These are phyloP conservation scores for Linepithema humile DNA, from an alignment of 1,140 invertebrate species.

Conservation along the genomic window DNA sequence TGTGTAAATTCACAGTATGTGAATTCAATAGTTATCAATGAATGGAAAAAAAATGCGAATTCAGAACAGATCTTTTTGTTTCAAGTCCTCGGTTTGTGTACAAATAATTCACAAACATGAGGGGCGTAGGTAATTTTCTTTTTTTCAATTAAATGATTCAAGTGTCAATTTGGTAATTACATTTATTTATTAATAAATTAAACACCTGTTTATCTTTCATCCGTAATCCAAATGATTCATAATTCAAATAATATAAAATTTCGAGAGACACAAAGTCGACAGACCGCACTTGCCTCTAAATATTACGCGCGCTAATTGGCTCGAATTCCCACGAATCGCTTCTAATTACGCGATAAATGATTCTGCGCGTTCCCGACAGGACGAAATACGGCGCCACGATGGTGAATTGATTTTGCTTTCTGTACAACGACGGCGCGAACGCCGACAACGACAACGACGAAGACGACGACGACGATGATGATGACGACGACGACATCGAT, in stretches of 20 bases:
- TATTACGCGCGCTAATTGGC: conserved; percentile 35
- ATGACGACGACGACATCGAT: conserved; percentile 50
- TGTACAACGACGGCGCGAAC: background rate
- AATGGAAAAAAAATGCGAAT: too few relatives aligned
- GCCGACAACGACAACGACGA: conserved; percentile 23
- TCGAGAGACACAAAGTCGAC: background rate
- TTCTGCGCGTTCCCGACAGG: background rate
- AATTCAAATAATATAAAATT: conserved; percentile 39
- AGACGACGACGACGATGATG: conserved; percentile 26
- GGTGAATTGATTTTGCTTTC: background rate
- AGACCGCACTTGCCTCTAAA: conserved; percentile 17
- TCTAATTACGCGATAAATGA: conserved; percentile 38
- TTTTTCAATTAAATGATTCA: background rate
- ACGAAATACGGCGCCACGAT: background rate
- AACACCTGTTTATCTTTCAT: conserved; percentile 19
- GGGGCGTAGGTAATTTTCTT: too few relatives aligned
- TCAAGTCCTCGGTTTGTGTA: too few relatives aligned
- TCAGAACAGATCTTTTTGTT: too few relatives aligned
- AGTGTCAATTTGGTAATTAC: conserved; percentile 6
- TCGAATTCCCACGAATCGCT: conserved; percentile 8
- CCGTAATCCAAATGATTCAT: conserved; percentile 8
- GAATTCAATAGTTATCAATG: background rate
- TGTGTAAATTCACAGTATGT: conserved; percentile 30
- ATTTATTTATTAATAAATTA: conserved; percentile 12
- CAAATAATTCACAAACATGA: too few relatives aligned